Conservation (phyloP, 2,113 vertebrate species). For the Tachuris rubrigastra region DNA sequence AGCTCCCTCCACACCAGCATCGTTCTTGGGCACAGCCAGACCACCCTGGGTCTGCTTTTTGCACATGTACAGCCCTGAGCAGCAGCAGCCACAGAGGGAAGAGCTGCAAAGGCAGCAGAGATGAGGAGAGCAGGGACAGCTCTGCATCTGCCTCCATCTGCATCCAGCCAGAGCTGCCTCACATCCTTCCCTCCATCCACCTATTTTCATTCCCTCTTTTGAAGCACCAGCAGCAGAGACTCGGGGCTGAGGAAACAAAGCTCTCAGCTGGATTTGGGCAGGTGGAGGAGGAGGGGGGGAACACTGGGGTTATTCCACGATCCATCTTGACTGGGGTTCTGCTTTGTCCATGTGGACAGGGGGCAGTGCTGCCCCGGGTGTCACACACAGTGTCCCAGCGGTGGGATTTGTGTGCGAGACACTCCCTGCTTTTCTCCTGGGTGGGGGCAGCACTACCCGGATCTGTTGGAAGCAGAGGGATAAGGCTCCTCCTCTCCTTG, state of each 20-base stretch:
- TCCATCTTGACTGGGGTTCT: fast-evolving
- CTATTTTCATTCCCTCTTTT: background rate
- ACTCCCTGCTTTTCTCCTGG: fast-evolving
- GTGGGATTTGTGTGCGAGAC: fast-evolving
- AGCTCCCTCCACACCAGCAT: background rate
- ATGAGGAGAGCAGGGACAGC: fast-evolving
- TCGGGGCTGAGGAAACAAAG: background rate
- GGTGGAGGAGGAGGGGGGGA: fast-evolving
- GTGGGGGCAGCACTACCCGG: background rate
- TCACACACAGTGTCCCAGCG: background rate
- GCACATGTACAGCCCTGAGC: fast-evolving
- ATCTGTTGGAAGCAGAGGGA: fast-evolving
- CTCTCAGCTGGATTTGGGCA: background rate
- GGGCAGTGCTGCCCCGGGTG: background rate
- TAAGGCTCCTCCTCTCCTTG: background rate
- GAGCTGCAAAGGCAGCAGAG: background rate
- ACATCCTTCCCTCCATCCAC: background rate
- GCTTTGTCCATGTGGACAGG: fast-evolving
- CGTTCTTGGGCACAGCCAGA: background rate
- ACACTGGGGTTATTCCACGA: fast-evolving
- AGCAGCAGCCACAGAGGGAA: background rate
- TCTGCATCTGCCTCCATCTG: background rate
- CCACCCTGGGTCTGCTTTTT: fast-evolving
- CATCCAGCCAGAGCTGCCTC: background rate
- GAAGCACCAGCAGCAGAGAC: background rate